Evolutionary conservation across 2,113 vertebrate genomes (phyloP).

Genomic region (Apeltes quadracus): DNA sequence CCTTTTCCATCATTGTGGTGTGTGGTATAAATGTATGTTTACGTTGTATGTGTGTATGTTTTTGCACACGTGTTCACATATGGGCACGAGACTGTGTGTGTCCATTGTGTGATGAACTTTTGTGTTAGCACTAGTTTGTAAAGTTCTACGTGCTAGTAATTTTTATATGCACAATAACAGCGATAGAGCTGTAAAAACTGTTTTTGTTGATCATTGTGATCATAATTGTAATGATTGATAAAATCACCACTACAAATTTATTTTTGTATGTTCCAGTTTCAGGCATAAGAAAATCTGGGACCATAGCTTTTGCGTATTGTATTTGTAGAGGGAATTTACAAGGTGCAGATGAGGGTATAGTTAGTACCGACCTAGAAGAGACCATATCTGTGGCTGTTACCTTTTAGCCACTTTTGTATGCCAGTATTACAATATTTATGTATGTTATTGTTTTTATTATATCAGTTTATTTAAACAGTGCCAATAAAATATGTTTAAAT

Average conservation of each 20-base stretch:
- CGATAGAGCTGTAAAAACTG: conserved; percentile 38
- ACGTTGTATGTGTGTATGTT: neutral
- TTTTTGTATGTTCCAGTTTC: conserved; percentile 52
- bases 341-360: conserved; percentile 27
- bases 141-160: conserved; percentile 47
- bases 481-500: conserved; percentile 66
- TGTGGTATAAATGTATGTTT: conserved; percentile 19
- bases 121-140: conserved; percentile 58
- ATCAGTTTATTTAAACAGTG: conserved; percentile 67
- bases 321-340: conserved; percentile 34
- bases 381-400: conserved; percentile 28
- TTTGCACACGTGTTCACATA: conserved; percentile 18
- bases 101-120: conserved; percentile 54
- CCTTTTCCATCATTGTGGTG: conserved; percentile 43
- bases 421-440: conserved; percentile 61
- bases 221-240: conserved; percentile 47
- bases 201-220: conserved; percentile 45
- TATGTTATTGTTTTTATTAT: conserved; percentile 48
- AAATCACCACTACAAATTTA: conserved; percentile 48
- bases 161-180: conserved; percentile 65
- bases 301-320: conserved; percentile 27
- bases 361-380: conserved; percentile 34
- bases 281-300: conserved; percentile 33
- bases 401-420: conserved; percentile 51
- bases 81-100: conserved; percentile 19